phyloP scores from a whole-genome alignment of 1,140 invertebrate species.

The Tyrophagus putrescentiae region DNA sequence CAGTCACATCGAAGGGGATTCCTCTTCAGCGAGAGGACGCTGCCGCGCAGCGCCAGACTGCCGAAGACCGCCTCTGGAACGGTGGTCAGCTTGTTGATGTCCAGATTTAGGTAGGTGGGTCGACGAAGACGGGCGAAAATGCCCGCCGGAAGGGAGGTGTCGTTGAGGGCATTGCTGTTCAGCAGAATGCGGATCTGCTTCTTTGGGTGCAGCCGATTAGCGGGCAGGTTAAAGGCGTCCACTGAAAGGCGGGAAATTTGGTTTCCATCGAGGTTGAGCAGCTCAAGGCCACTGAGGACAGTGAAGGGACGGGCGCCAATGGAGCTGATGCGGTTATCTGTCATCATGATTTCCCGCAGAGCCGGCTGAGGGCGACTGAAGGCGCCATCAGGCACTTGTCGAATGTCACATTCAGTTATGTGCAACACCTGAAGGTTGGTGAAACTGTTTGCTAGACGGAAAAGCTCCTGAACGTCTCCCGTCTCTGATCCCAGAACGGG shows the following conservation, averaged over 20 bases:
- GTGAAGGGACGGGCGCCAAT: constrained; percentile 8
- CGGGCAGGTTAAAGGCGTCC: not conserved
- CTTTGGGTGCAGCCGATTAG: not conserved
- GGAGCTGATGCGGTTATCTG: constrained; percentile 10
- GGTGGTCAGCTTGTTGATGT: not conserved
- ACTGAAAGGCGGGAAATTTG: not conserved
- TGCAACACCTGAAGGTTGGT: not conserved
- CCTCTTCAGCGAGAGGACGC: not conserved
- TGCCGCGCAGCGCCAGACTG: not conserved
- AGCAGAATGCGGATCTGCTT: not conserved
- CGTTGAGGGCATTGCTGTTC: constrained; percentile 1
- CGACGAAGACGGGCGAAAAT: not conserved
- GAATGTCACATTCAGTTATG: constrained; percentile 8
- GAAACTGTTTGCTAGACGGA: constrained; percentile 2
- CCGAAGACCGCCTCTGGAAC: not conserved
- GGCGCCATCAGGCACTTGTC: not conserved
- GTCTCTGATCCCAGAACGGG: not conserved
- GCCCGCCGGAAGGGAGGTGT: not conserved
- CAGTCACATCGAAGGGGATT: constrained; percentile 18
- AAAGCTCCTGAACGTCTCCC: not conserved
- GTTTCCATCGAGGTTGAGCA: constrained; percentile 13
- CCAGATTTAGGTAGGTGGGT: not conserved
- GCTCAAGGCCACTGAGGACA: not conserved
- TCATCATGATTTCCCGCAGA: not conserved
- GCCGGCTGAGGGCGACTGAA: constrained; percentile 5